A percentile compares a stretch with the other conserved stretches of the same genome.
These are phyloP conservation scores for Exephanes ischioxanthus DNA, from an alignment of 2,888 invertebrate genomes.

Conservation along the genomic window DNA sequence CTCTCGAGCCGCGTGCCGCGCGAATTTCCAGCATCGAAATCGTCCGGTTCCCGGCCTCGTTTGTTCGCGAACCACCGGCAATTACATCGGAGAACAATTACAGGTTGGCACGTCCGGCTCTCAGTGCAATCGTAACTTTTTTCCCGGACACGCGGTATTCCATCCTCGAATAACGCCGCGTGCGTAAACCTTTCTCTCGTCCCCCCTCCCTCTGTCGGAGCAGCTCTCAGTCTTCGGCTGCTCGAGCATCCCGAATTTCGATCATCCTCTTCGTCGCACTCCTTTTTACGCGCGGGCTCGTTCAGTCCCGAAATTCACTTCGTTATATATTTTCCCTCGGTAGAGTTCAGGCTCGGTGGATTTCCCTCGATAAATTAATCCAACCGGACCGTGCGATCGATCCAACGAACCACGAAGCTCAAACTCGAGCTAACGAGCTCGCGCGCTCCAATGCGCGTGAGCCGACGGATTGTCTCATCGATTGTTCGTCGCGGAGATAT, in stretches of 20 bases:
- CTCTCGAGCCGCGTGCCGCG: not conserved
- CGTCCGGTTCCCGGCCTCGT: conserved; percentile 29
- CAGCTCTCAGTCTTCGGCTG: not conserved
- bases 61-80: conserved; percentile 69
- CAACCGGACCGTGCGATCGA: too few species aligned
- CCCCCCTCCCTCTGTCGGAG: not conserved
- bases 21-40: conserved; percentile 55
- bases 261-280: conserved; percentile 8
- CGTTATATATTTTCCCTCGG: too few species aligned
- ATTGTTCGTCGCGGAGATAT: not conserved
- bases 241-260: not conserved
- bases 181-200: conserved; percentile 68
- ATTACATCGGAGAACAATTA: conserved; percentile 83
- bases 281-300: not conserved
- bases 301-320: too few species aligned
- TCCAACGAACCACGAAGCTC: too few species aligned
- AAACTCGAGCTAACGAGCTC: too few species aligned
- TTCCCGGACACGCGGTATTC: conserved; percentile 74
- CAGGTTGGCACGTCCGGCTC: conserved; percentile 79
- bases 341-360: too few species aligned
- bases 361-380: too few species aligned
- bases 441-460: too few species aligned
- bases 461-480: not conserved
- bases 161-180: conserved; percentile 73
- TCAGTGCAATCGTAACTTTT: conserved; percentile 78